Conservation (phyloP, 2,113 vertebrate species). For the Tursiops truncatus region DNA sequence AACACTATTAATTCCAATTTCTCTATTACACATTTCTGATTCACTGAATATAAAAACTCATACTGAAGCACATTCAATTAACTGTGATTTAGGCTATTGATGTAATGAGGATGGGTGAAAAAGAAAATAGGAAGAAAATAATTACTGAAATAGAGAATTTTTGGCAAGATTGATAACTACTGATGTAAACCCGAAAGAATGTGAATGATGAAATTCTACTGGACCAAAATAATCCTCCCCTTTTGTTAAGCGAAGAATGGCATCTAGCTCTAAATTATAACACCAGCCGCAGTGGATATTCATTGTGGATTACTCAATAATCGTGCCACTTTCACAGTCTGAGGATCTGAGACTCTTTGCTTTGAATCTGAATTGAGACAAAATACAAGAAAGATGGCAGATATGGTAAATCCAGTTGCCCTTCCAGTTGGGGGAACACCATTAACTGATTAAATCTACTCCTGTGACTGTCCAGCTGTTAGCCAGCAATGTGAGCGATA, state of each 20-base stretch:
- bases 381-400: background rate
- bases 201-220: slow-evolving; percentile 35
- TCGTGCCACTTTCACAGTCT: background rate
- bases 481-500: background rate
- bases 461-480: background rate
- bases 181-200: background rate
- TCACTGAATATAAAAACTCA: slow-evolving; percentile 44
- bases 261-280: background rate
- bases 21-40: slow-evolving; percentile 43
- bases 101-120: background rate
- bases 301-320: background rate
- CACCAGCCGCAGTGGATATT: background rate
- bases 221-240: slow-evolving; percentile 36
- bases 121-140: slow-evolving; percentile 35
- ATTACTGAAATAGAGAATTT: slow-evolving; percentile 42
- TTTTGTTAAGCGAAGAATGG: slow-evolving; percentile 37
- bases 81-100: slow-evolving; percentile 56
- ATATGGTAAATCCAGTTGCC: background rate
- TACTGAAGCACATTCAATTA: slow-evolving; percentile 50
- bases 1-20: slow-evolving; percentile 28
- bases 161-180: slow-evolving; percentile 15
- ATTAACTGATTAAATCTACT: slow-evolving; percentile 49
- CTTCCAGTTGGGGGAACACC: background rate
- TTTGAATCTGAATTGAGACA: slow-evolving; percentile 27
- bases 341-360: background rate